These are phyloP conservation scores for Dipodomys stephensi DNA, from an alignment of 2,113 vertebrate genomes.

Conservation along the genomic window DNA sequence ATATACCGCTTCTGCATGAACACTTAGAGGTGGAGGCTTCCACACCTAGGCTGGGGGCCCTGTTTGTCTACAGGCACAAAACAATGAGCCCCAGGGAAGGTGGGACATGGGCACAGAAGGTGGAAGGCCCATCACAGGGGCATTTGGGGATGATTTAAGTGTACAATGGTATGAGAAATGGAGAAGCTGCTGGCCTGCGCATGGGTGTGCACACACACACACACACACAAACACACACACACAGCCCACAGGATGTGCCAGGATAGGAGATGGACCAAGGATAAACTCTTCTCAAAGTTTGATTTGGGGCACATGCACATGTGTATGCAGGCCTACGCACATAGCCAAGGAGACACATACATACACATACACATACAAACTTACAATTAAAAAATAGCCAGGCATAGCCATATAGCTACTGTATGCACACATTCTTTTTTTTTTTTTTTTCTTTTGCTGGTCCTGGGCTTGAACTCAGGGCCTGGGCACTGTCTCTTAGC, in stretches of 20 bases:
- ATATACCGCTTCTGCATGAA: no score
- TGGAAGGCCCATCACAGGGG: background rate
- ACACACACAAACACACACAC: no score
- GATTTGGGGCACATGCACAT: background rate
- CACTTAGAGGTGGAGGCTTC: no score
- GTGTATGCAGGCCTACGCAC: background rate
- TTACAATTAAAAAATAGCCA: no score
- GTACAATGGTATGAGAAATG: background rate
- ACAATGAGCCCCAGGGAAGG: background rate
- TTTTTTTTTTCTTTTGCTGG: no score
- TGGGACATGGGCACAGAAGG: no score
- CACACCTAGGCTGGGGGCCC: no score
- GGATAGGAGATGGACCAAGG: background rate
- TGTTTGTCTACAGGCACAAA: background rate
- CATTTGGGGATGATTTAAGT: background rate
- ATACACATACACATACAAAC: accelerated
- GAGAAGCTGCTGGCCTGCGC: background rate
- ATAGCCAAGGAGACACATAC: no score
- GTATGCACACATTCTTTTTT: no score
- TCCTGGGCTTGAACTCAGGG: no score
- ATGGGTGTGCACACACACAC: background rate
- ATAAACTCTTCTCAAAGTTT: background rate
- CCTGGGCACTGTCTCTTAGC: no score
- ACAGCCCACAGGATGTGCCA: background rate
- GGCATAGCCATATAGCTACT: no score